Conservation (phyloP, 2,888 invertebrate species). For the Phragmatobia fuliginosa region DNA sequence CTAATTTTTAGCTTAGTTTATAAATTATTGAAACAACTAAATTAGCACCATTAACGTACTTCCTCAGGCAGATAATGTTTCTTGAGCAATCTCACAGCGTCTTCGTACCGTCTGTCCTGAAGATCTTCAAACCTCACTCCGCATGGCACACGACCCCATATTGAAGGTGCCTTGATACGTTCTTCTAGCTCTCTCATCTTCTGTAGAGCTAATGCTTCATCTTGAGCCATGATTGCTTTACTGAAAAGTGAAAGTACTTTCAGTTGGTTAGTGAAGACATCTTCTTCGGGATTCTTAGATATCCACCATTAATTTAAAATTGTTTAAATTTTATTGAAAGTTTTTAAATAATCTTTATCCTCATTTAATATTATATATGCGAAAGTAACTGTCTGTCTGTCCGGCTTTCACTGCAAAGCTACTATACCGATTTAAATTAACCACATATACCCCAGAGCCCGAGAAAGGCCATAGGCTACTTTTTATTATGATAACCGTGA, state of each 20-base stretch:
- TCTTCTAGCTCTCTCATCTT: slow-evolving; percentile 78
- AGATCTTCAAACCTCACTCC: slow-evolving; percentile 81
- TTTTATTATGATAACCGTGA: too few species aligned
- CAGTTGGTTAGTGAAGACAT: neutral
- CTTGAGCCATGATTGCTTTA: slow-evolving; percentile 63
- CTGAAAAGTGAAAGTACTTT: slow-evolving; percentile 19
- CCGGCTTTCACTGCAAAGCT: too few species aligned
- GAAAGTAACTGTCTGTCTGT: too few species aligned
- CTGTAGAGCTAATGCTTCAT: slow-evolving; percentile 69
- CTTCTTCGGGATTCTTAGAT: neutral
- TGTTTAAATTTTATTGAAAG: too few species aligned
- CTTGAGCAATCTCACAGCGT: slow-evolving; percentile 73
- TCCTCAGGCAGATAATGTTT: slow-evolving; percentile 78
- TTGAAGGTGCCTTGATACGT: slow-evolving; percentile 79
- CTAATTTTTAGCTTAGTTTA: too few species aligned
- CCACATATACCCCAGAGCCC: too few species aligned
- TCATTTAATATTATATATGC: too few species aligned
- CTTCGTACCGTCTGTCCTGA: slow-evolving; percentile 79
- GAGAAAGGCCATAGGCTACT: too few species aligned
- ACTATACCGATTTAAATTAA: too few species aligned
- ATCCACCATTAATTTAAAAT: too few species aligned
- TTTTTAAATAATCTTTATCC: too few species aligned
- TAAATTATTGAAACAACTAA: too few species aligned
- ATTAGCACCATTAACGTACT: slow-evolving; percentile 58
- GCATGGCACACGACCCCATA: slow-evolving; percentile 77